Base-by-base conservation (phyloP, 2,113 vertebrate genomes). In the Myanophis thanlyinensis region DNA sequence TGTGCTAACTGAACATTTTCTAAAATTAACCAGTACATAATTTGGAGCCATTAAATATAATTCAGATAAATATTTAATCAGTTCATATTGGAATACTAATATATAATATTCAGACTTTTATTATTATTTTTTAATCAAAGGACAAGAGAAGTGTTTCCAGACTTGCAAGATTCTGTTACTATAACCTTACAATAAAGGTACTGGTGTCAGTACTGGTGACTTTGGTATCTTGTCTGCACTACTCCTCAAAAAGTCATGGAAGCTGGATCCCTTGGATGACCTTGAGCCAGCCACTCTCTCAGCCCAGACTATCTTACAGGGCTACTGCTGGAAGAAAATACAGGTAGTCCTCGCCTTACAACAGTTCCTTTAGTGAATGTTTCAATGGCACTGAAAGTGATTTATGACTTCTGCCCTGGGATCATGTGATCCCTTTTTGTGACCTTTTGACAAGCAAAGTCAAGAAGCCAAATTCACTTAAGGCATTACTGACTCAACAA, bases 21-120 rank as follows among this genome's bases (percentile, higher is more conserved):
- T 35, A 46, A 80, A 80, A 11, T 62, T 8, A 54, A 47, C 51
- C 23, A 62, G 44, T 59, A 62, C 12, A 47, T 10, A 27, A 4
- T 91, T 52, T 62, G 1, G 3, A 88, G 9, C 20, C 40, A 51
- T 40, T 35, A 88, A 92, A 87, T 30, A 52, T 59, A 30, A 6
- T 0, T 0, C 44, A 1, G 0, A 3, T 25, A 91, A 25, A 3
- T 48, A 23, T 47, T 44, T 35, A 23, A 1, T 0, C 18, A 5
- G 40, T 13, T 49, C 2, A 49, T 54, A 40, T 8, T 20, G 62
- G 30, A 90, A 84, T 22, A 51, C 27, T 47, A 25, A 54, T 2
- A 3, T 80, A 22, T 44, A 22, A 18, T 40, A 80, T 22, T 44
- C 73, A 80, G 35, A 22, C 18, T 80, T 80, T 40, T 35, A 18